Percentiles rank a stretch among this genome's conserved stretches.
Evolutionary conservation across 2,113 vertebrate species (phyloP).

Genomic region (Anarrhichthys ocellatus): DNA sequence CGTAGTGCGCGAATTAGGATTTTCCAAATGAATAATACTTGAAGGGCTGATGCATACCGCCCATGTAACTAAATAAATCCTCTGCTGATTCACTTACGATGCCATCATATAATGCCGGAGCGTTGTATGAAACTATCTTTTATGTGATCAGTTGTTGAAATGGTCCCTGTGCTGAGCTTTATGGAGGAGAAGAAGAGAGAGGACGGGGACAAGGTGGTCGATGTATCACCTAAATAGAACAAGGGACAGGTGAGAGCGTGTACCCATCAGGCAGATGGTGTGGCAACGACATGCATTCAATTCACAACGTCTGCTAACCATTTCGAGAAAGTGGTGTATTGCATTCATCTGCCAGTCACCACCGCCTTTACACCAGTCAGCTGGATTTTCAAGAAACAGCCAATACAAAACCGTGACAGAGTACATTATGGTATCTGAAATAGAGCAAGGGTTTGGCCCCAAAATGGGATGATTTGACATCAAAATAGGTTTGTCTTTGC

Average conservation of each 20-base stretch:
- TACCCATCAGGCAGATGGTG: not conserved
- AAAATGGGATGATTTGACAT: not conserved
- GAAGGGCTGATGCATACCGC: not conserved
- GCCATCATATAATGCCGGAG: not conserved
- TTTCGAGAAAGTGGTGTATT: not conserved
- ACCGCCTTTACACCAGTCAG: not conserved
- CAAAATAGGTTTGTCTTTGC: not conserved
- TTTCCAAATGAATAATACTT: not conserved
- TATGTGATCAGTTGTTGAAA: not conserved
- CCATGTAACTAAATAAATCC: not conserved
- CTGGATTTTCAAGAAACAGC: not conserved
- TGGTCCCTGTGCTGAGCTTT: not conserved
- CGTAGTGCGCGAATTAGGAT: not conserved
- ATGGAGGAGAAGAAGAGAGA: not conserved
- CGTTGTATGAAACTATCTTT: not conserved
- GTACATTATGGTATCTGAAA: not conserved
- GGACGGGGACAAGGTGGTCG: not conserved
- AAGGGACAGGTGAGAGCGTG: conserved; percentile 10
- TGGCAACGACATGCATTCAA: conserved; percentile 8
- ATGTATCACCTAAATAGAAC: conserved; percentile 2
- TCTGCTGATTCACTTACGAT: not conserved
- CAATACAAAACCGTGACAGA: not conserved
- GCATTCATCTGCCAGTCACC: conserved; percentile 20
- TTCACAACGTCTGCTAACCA: not conserved
- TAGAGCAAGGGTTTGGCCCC: too few species aligned